These are phyloP conservation scores for Hiodon tergisus DNA, from an alignment of 2,113 vertebrate genomes.

Conservation along the genomic window DNA sequence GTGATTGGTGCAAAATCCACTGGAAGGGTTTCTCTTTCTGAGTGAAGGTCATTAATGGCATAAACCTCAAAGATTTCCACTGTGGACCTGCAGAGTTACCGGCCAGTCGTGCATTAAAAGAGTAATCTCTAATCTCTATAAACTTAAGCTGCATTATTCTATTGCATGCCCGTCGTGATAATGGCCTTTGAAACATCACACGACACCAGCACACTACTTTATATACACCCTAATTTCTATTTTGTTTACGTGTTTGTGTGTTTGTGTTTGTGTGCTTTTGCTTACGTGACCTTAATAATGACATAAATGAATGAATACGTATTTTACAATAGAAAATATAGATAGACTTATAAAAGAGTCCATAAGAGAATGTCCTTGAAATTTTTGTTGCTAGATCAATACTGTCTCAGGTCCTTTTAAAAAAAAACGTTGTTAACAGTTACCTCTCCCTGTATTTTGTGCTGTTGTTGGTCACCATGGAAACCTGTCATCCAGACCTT, in stretches of 20 bases:
- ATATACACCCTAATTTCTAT: background rate
- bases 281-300: no score
- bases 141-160: no score
- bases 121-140: no score
- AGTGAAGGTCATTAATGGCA: background rate
- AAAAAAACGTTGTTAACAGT: background rate
- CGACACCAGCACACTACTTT: background rate
- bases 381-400: background rate
- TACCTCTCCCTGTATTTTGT: slow-evolving; percentile 18
- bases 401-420: slow-evolving; percentile 18
- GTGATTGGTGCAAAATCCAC: background rate
- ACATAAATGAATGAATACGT: background rate
- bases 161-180: no score
- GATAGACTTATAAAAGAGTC: no score
- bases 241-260: background rate
- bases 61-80: no score
- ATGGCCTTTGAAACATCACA: no score
- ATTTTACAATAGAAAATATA: no score
- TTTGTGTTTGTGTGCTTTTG: no score
- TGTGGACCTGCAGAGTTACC: no score
- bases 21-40: slow-evolving; percentile 1
- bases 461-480: slow-evolving; percentile 37
- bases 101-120: no score
- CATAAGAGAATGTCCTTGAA: background rate
- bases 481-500: slow-evolving; percentile 23